A percentile compares a stretch with the other conserved stretches of the same genome.
These are phyloP conservation scores for Oophaga sylvatica DNA, from an alignment of 2,797 vertebrate genomes.

Conservation along the genomic window DNA sequence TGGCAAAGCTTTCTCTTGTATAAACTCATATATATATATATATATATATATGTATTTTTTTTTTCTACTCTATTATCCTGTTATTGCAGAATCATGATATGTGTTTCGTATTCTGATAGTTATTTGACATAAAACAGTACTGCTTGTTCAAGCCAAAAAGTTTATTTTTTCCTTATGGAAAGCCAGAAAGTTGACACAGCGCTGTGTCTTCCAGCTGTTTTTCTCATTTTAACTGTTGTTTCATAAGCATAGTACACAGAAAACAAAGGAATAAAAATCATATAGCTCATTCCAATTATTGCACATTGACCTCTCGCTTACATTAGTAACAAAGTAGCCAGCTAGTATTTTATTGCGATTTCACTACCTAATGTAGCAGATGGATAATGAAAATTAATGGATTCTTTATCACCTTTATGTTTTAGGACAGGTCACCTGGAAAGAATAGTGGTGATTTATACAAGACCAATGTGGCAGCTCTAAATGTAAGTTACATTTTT, in stretches of 20 bases:
- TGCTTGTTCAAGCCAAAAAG: constrained; percentile 14
- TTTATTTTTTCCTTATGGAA: constrained; percentile 5
- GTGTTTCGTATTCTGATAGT: neutral
- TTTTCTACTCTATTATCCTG: too few species aligned
- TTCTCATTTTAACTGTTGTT: neutral
- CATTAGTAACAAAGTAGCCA: neutral
- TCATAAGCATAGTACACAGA: neutral
- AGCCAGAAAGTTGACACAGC: constrained; percentile 30
- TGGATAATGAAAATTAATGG: neutral
- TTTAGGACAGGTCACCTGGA: neutral
- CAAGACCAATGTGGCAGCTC: neutral
- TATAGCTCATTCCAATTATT: neutral
- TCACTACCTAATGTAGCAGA: neutral
- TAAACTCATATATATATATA: too few species aligned
- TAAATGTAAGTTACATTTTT: neutral
- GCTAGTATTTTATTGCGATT: neutral
- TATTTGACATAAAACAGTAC: neutral
- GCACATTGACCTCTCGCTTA: too few species aligned
- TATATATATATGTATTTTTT: too few species aligned
- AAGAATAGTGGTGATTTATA: neutral
- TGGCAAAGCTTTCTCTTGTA: too few species aligned
- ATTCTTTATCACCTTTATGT: neutral
- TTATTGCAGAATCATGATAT: neutral
- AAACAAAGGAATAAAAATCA: neutral
- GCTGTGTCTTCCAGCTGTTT: constrained; percentile 13